These are phyloP conservation scores for Drosophila saltans DNA, from an alignment of 1,140 invertebrate species.

Conservation along the genomic window DNA sequence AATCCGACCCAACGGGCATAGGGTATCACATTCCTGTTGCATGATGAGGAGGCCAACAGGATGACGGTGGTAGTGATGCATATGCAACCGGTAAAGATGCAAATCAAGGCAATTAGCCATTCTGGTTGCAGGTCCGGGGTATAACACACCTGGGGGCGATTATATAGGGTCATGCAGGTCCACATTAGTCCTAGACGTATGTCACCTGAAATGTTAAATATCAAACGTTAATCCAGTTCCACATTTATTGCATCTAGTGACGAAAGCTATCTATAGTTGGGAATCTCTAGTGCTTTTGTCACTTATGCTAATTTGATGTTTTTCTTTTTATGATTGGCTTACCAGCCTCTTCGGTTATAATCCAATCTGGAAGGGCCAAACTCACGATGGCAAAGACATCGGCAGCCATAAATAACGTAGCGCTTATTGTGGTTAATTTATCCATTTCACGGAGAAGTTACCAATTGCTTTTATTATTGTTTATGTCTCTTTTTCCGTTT, in stretches of 20 bases:
- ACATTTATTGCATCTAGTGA: conserved; percentile 12
- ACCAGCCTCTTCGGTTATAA: conserved; percentile 94
- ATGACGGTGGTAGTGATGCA: conserved; percentile 96
- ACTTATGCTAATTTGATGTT: not conserved
- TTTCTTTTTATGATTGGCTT: conserved; percentile 84
- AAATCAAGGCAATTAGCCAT: conserved; percentile 95
- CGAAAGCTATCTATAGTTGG: not conserved
- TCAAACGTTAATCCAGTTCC: not conserved
- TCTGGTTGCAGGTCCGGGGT: conserved; percentile 93
- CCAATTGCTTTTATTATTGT: conserved; percentile 2
- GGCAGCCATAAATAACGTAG: conserved; percentile 94
- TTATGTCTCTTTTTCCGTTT: not conserved
- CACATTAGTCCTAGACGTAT: conserved; percentile 92
- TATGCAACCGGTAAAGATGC: conserved; percentile 96
- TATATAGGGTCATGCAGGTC: conserved; percentile 96
- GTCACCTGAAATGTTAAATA: conserved; percentile 85
- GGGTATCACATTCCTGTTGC: conserved; percentile 94
- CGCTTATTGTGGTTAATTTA: conserved; percentile 95
- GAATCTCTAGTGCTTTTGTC: conserved; percentile 6
- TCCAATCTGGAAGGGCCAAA: conserved; percentile 97
- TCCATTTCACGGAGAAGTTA: conserved; percentile 86
- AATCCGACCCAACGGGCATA: conserved; percentile 98
- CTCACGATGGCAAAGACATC: conserved; percentile 97
- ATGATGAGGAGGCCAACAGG: conserved; percentile 93
- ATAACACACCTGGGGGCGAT: conserved; percentile 93